Evolutionary conservation across 2,888 invertebrate species (phyloP).

Genomic region (Synergus japonicus): DNA sequence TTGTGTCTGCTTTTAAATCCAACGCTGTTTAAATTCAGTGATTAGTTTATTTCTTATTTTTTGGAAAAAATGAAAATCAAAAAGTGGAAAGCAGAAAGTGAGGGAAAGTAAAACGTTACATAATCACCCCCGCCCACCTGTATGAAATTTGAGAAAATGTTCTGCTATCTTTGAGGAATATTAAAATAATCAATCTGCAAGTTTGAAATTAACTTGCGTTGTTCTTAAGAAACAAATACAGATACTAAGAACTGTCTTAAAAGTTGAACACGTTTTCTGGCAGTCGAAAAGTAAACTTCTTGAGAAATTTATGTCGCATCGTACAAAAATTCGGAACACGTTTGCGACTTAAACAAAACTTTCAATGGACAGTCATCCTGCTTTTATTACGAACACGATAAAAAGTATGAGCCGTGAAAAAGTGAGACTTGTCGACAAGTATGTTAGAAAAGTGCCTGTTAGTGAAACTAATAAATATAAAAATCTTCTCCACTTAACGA

Average conservation of each 20-base stretch:
- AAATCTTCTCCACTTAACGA: constrained; percentile 23
- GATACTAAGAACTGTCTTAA: constrained; percentile 18
- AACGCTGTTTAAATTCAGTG: no score
- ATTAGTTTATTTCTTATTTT: no score
- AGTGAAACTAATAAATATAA: constrained; percentile 38
- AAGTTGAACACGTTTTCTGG: constrained; percentile 22
- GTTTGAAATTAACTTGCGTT: constrained; percentile 35
- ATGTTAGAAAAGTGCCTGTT: constrained; percentile 15
- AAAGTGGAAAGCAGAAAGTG: no score
- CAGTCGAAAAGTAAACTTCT: constrained; percentile 35
- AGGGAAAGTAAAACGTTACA: no score
- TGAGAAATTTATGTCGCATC: constrained; percentile 49
- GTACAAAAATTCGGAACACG: constrained; percentile 51
- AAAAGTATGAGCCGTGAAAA: constrained; percentile 36
- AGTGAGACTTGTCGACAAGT: constrained; percentile 23
- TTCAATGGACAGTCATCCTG: constrained; percentile 45
- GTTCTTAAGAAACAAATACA: constrained; percentile 3
- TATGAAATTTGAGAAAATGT: not conserved
- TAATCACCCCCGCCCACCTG: no score
- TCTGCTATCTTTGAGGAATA: not conserved
- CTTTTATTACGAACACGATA: constrained; percentile 28
- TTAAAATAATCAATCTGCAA: constrained; percentile 9
- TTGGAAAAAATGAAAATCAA: not conserved
- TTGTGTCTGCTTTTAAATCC: no score
- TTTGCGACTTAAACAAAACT: constrained; percentile 52